Evolutionary conservation across 2,797 vertebrate species (phyloP), one percentile per base, ranked within the genome.

Genomic region (Siniperca undulata): DNA sequence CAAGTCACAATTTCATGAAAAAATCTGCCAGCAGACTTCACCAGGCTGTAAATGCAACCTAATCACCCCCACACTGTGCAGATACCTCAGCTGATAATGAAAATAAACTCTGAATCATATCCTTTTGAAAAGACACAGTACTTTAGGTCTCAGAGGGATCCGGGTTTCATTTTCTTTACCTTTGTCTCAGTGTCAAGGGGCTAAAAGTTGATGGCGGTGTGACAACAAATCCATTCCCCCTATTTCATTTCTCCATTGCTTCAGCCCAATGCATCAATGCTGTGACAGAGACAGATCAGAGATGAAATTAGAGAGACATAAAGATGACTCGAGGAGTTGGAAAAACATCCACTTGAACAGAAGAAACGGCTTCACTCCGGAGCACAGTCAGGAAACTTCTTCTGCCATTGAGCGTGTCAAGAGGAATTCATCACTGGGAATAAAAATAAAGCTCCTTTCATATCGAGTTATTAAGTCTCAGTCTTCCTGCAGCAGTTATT

Each of bases 291-390:
- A 84, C 65, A 64, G 88, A 94, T 93, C 93, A 92, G 85, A 94
- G 80, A 86, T 86, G 61, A 94, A 94, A 94, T 94, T 91, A 92
- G 75, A 91, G 84, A 88, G 81, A 88, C 81, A 82, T 77, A 84
- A 79, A 88, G 79, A 87, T 85, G 88, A 91, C 67, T 89, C 22
- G 13, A 91, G 81, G 68, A 91, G 81, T 72, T 58, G 65, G 12
- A 59, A 16, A 59, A 77, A 80, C 82, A 83, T 58, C 65, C 81
- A 66, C 84, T 84, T 74, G 76, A 89, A 77, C 34, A 67, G 90
- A 86, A 82, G 70, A 84, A 85, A 61, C 27, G 7, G 70, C 86
- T 85, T 73, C 78, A 80, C 78, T 81, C 48, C 16, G 4, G 66
- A 82, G 83, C 58, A 36, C 64, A 72, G 83, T 86, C 70, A 74